These are phyloP conservation scores for Gymnarchus niloticus DNA, from an alignment of 2,113 vertebrate species.

Conservation along the genomic window DNA sequence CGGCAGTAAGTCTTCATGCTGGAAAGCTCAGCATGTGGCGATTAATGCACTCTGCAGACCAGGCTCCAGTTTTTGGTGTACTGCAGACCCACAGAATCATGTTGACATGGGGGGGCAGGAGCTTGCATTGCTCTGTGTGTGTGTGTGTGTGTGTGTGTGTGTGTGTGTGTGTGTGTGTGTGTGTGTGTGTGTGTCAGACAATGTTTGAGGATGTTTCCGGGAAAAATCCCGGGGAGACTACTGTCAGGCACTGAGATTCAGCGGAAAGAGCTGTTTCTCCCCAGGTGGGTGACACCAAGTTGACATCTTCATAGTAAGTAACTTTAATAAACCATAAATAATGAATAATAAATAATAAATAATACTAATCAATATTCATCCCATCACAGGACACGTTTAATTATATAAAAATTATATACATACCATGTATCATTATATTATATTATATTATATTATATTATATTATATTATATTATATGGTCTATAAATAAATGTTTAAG, in stretches of 20 bases:
- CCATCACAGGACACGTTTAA: background rate
- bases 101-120: background rate
- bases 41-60: background rate
- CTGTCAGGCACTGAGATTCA: background rate
- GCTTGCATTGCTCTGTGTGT: background rate
- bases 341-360: background rate
- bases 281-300: background rate
- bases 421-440: too few relatives aligned
- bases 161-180: background rate
- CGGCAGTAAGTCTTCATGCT: background rate
- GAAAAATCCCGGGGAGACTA: background rate
- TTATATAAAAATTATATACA: too few relatives aligned
- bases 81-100: background rate
- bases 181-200: background rate
- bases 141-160: background rate
- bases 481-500: too few relatives aligned
- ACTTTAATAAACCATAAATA: slow-evolving; percentile 6
- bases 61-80: background rate
- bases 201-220: background rate
- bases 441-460: too few relatives aligned
- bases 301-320: background rate
- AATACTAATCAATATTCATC: background rate
- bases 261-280: background rate
- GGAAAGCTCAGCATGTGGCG: background rate
- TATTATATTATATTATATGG: too few relatives aligned